Evolutionary conservation across 1,140 invertebrate genomes (phyloP), one percentile per base, ranked within the genome.

Genomic region (Melanaphis sacchari): DNA sequence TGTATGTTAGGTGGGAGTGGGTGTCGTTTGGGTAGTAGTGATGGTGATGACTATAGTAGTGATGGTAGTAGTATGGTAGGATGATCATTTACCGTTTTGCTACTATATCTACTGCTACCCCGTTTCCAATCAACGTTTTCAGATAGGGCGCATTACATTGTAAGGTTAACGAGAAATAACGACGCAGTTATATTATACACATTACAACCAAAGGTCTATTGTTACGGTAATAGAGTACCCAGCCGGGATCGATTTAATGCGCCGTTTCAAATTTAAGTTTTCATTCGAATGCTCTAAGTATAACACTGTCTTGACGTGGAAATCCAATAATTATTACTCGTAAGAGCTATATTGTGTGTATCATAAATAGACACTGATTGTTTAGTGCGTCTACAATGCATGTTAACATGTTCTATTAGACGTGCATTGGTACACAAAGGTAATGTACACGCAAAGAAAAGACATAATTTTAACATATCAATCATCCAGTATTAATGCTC

Each of bases 111-210:
- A 31, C 41, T 11, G n/a, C 66, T 82, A 81, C 66, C 66, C 43
- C 43, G 46, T 93, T 52, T 85, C 91, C 91, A 84, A 93, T 93
- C 91, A 93, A 82, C 76, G 81, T 93, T 93, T 93, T 93, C 66
- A 31, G 43, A 82, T 82, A 52, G 76, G 31, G 76, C n/a, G 43
- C 36, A 66, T 49, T 91, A 82, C 43, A 82, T 92, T 54, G 81
- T 54, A 46, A 85, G 76, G 76, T 84, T 93, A 93, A 93, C 91
- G 76, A 93, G 91, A 93, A 93, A 93, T 93, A 93, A 93, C 81
- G 76, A 52, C 46, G 36, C 91, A 31, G 46, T 93, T 93, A 90
- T 43, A 90, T 90, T 66, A 40, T 43, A 59, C 40, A 41, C 54
- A 66, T 90, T 90, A 90, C 89, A 8, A 59, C 38, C 54, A 49